Evolutionary conservation across 1,140 invertebrate genomes (phyloP), one percentile per base, ranked within the genome.

Genomic region (Choristoneura fumiferana): DNA sequence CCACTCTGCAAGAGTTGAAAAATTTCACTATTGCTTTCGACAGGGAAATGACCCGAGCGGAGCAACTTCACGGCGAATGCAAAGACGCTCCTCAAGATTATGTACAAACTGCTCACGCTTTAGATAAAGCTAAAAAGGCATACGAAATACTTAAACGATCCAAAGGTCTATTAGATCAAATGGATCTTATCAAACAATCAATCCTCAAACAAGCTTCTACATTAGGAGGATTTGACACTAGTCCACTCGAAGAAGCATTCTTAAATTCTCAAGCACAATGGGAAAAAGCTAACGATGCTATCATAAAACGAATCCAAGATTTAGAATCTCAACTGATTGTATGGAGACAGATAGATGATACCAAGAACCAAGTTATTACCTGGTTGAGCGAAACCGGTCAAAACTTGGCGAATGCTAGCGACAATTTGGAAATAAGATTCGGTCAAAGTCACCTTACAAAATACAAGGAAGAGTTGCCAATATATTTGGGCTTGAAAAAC

Each of bases 271-370:
- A 94, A 66, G 91, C 93, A 17, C 89, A 92, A n/a, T 98, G 95
- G 93, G 93, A 96, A 67, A 92, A 93, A 49, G 89, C 92, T 10
- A 93, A 95, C 69, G 92, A 94, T 59, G 92, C 93, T 60, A 90
- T 94, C 1, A 92, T 93, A 12, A 93, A 94, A 60, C 91, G 93
- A 60, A 91, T 93, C 8, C 94, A 97, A 82, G 93, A 93, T 43
- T 93, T 95, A 38, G 97, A 98, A 83, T 95, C 96, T 0, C 96
- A 98, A 80, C 89, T 95, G 0, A 94, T 96, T 4, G 94, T 98
- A 45, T 98, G 97, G 96, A 95, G 96, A 67, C 96, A 98, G 81
- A 95, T 98, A 4, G 94, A 97, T 57, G 95, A 96, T 62, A 92
- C 94, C 0, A 96, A 96, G 74, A 94, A 95, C 65, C 95, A 97